phyloP scores from a whole-genome alignment of 2,113 vertebrate species.

The Cricetomys ansorgei region DNA sequence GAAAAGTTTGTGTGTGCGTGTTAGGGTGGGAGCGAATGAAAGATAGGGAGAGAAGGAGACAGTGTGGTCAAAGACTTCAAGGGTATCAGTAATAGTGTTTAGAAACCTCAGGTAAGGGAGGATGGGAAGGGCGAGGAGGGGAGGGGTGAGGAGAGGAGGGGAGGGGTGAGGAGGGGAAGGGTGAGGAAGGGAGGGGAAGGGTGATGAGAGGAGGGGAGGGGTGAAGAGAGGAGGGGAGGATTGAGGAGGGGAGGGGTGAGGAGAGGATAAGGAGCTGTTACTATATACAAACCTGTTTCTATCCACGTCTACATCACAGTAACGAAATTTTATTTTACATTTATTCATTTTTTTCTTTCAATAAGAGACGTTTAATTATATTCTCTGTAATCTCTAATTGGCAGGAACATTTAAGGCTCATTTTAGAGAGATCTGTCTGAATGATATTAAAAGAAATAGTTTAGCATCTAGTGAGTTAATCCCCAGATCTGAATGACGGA shows the following conservation, averaged over 20 bases:
- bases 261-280: not conserved
- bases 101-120: not conserved
- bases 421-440: constrained; percentile 40
- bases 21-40: too few relatives aligned
- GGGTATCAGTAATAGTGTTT: not conserved
- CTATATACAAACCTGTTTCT: not conserved
- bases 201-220: too few relatives aligned
- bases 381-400: constrained; percentile 24
- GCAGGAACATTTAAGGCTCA: constrained; percentile 17
- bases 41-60: not conserved
- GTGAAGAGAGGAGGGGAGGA: not conserved
- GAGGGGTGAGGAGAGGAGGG: not conserved
- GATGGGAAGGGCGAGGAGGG: not conserved
- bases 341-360: constrained; percentile 36
- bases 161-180: too few relatives aligned
- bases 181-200: too few relatives aligned
- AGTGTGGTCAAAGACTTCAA: not conserved
- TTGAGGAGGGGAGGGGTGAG: not conserved
- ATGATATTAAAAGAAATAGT: constrained; percentile 38
- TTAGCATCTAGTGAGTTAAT: constrained; percentile 29
- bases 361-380: constrained; percentile 57
- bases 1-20: not conserved
- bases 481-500: not conserved
- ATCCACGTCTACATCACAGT: not conserved
- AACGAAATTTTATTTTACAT: constrained; percentile 40